Evolutionary conservation across 2,797 vertebrate species (phyloP), one percentile per base, ranked within the genome.

Genomic region (Hippocampus kuda): DNA sequence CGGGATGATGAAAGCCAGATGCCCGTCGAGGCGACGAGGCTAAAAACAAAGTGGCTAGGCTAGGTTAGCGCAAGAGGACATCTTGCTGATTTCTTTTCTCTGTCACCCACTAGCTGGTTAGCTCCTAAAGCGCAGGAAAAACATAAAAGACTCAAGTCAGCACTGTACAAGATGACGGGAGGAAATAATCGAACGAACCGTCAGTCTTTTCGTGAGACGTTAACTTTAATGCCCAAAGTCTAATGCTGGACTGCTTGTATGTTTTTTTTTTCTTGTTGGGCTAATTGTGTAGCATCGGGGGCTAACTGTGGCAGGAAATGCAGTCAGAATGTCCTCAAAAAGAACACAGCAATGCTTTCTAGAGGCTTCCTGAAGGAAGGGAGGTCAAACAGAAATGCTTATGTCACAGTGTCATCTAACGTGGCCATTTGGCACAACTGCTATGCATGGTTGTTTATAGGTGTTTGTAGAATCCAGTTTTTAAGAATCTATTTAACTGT

Each of bases 31-130:
- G 85, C 86, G 74, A 64, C 73, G 75, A 22, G 75, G 87, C 86
- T 90, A 87, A 87, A 88, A 88, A 90, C 86, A 88, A 88, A 88
- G 82, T 84, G 62, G 78, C 82, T 82, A 81, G 49, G 81, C 80
- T 83, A 79, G 81, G 77, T 74, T 59, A 74, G 69, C 77, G 79
- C 81, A 82, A 84, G 84, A 88, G 85, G 88, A 87, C 87, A 86
- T 88, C 82, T 88, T 87, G 85, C 83, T 74, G 83, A 85, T 78
- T 54, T 81, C 71, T 66, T 70, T 74, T 71, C 72, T 57, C 74
- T 68, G 82, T 74, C 82, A 83, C 69, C 75, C 60, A 67, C 51
- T 72, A 70, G 81, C 74, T 75, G 65, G 67, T 30, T 81, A 80
- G 83, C 79, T 80, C 71, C 34, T 38, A n/a, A 54, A 11, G 8